These are phyloP conservation scores for Iphiclides podalirius DNA, from an alignment of 2,888 invertebrate genomes.

Conservation along the genomic window DNA sequence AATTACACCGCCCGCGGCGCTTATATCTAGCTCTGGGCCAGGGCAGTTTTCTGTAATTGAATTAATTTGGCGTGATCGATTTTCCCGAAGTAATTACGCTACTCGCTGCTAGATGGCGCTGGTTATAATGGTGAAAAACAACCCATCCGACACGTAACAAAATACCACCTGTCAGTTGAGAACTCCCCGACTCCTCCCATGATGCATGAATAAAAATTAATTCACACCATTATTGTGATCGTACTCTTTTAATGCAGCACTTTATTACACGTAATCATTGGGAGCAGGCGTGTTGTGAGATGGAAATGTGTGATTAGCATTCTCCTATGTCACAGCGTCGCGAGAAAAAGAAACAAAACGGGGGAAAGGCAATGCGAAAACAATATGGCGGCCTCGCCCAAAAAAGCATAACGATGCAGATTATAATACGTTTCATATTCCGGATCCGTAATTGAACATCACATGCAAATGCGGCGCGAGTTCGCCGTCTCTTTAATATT, in stretches of 20 bases:
- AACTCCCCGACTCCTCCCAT: neutral
- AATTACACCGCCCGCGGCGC: conserved; percentile 48
- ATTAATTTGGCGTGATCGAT: conserved; percentile 48
- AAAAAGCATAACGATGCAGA: conserved; percentile 55
- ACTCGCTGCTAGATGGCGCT: conserved; percentile 67
- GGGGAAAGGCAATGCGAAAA: conserved; percentile 42
- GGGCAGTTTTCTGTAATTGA: conserved; percentile 31
- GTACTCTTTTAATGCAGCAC: neutral
- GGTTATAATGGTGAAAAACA: conserved; percentile 24
- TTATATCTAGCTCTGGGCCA: conserved; percentile 31
- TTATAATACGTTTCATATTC: conserved; percentile 64
- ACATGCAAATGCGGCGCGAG: conserved; percentile 67
- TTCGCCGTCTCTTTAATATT: conserved; percentile 66
- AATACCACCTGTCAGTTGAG: neutral
- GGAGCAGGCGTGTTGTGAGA: conserved; percentile 24
- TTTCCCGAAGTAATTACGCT: conserved; percentile 46
- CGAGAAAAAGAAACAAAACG: conserved; percentile 32
- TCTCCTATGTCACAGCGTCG: conserved; percentile 25
- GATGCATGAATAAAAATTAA: neutral
- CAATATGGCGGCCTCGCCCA: conserved; percentile 39
- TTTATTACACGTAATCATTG: conserved; percentile 24
- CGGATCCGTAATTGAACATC: conserved; percentile 70
- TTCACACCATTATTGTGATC: neutral
- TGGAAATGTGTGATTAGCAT: neutral
- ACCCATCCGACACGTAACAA: neutral